Evolutionary conservation across 53 echinoderm and acorn worm species (phyloP).

Genomic region (Mesocentrotus franciscanus): DNA sequence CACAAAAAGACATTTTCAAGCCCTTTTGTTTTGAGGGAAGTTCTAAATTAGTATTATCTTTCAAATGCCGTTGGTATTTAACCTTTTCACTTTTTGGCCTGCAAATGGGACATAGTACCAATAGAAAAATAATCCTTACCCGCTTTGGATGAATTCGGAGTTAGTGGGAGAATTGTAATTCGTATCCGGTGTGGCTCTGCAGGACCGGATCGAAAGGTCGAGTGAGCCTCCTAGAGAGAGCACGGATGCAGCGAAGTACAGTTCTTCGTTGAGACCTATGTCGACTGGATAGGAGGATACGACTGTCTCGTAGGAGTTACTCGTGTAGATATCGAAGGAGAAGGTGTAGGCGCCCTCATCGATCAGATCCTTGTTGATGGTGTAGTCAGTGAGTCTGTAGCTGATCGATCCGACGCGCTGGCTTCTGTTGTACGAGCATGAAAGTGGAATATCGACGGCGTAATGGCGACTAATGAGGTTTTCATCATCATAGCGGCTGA

Average conservation of each 20-base stretch:
- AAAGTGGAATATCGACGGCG: conserved; percentile 26
- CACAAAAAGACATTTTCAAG: no score
- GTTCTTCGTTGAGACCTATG: conserved; percentile 47
- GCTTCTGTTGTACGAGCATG: conserved; percentile 48
- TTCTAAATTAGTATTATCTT: no score
- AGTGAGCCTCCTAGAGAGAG: conserved; percentile 18
- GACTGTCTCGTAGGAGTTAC: neutral
- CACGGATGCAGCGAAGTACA: conserved; percentile 58
- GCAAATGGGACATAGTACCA: no score
- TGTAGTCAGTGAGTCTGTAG: conserved; percentile 60
- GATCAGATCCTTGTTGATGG: conserved; percentile 32
- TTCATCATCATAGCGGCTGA: neutral
- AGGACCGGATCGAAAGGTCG: conserved; percentile 42
- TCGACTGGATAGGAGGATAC: neutral
- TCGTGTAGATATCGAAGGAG: conserved; percentile 41
- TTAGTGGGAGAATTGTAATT: neutral
- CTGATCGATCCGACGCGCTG: neutral
- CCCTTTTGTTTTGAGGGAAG: no score
- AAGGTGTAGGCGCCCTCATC: conserved; percentile 30
- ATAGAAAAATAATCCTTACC: neutral
- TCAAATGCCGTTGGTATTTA: no score
- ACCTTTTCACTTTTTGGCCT: no score
- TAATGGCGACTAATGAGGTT: neutral
- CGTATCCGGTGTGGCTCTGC: conserved; percentile 38
- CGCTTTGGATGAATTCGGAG: neutral